A percentile compares a stretch with the other conserved stretches of the same genome.
These are phyloP conservation scores for Pempheris klunzingeri DNA, from an alignment of 2,797 vertebrate species.

Conservation along the genomic window DNA sequence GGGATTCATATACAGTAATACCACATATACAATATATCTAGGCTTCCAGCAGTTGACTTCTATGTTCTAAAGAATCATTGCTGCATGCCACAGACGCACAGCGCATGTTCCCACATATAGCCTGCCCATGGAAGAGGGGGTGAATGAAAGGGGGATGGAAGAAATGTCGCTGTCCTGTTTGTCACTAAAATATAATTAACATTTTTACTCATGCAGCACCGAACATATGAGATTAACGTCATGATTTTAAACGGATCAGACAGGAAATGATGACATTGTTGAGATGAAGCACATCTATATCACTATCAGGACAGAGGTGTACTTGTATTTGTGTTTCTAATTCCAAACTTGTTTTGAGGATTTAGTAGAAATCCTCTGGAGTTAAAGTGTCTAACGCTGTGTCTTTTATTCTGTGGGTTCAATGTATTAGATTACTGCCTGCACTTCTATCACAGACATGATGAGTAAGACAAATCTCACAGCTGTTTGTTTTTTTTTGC, in stretches of 20 bases:
- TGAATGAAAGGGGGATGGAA: background rate
- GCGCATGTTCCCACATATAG: background rate
- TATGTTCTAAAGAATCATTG: background rate
- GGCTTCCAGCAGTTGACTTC: background rate
- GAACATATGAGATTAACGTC: background rate
- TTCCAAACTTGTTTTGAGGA: background rate
- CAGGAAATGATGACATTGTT: background rate
- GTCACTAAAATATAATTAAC: background rate
- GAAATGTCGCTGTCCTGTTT: background rate
- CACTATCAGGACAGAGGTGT: background rate
- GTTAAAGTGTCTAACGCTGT: background rate
- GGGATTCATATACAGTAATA: background rate
- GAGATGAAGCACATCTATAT: background rate
- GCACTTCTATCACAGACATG: background rate
- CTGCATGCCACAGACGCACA: background rate
- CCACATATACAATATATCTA: background rate
- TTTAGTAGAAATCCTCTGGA: background rate
- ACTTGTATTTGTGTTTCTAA: background rate
- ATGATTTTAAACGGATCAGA: background rate
- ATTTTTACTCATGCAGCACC: background rate
- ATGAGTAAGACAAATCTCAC: background rate
- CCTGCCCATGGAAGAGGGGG: no score
- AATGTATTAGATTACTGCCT: background rate
- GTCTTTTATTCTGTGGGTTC: slow-evolving; percentile 4
- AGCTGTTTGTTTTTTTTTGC: slow-evolving; percentile 18